A percentile compares a stretch with the other conserved stretches of the same genome.
Conservation (phyloP, 1,140 invertebrate genomes). For the Drosophila bifasciata region DNA sequence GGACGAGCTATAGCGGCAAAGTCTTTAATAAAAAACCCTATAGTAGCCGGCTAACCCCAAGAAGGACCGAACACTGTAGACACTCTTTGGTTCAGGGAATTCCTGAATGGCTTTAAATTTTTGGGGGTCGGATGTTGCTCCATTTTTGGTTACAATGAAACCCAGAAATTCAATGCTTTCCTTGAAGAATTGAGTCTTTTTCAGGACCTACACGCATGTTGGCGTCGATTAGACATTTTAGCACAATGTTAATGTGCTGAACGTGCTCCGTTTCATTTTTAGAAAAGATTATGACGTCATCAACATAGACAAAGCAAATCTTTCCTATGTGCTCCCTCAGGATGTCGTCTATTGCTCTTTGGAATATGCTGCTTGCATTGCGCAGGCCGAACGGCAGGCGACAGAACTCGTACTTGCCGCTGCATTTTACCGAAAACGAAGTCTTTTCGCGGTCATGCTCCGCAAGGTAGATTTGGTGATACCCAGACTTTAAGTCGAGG, state of each 20-base stretch:
- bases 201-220: not conserved
- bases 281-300: slow-evolving; percentile 29
- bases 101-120: slow-evolving; percentile 13
- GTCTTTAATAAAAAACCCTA: slow-evolving; percentile 21
- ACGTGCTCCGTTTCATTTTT: slow-evolving; percentile 18
- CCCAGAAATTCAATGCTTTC: slow-evolving; percentile 17
- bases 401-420: slow-evolving; percentile 41
- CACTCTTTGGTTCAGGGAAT: slow-evolving; percentile 7
- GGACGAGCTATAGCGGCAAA: slow-evolving; percentile 22
- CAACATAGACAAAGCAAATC: slow-evolving; percentile 39
- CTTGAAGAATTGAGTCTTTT: slow-evolving; percentile 13
- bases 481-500: slow-evolving; percentile 78
- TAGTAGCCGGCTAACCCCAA: slow-evolving; percentile 17
- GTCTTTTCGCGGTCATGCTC: slow-evolving; percentile 34
- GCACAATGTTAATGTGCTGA: slow-evolving; percentile 21
- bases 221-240: slow-evolving; percentile 6
- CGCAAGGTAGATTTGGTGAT: slow-evolving; percentile 63
- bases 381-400: slow-evolving; percentile 82
- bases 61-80: slow-evolving; percentile 13
- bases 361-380: slow-evolving; percentile 82
- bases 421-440: slow-evolving; percentile 36
- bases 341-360: slow-evolving; percentile 27
- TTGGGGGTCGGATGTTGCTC: slow-evolving; percentile 13
- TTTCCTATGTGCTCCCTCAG: slow-evolving; percentile 35
- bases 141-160: slow-evolving; percentile 9